phyloP scores from a whole-genome alignment of 2,797 vertebrate species.

The Apogon talboti region DNA sequence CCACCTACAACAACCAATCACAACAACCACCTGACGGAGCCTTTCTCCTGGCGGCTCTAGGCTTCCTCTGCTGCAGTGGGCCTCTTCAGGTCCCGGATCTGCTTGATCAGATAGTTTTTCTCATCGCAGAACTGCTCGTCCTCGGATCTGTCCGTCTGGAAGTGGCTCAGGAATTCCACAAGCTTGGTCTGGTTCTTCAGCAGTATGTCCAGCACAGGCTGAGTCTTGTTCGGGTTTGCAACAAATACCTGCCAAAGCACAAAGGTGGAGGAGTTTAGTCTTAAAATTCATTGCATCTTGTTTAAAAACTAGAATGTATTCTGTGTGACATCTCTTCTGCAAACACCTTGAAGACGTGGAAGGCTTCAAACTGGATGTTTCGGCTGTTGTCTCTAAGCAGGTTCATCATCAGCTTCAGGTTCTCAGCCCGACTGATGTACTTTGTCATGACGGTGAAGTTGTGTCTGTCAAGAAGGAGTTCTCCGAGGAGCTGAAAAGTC shows the following conservation, averaged over 20 bases:
- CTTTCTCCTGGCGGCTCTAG: conserved; percentile 29
- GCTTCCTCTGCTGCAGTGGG: conserved; percentile 79
- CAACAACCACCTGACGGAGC: conserved; percentile 48
- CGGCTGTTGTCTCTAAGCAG: conserved; percentile 87
- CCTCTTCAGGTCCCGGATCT: conserved; percentile 88
- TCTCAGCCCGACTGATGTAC: conserved; percentile 87
- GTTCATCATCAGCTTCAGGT: conserved; percentile 90
- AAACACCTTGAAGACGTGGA: conserved; percentile 88
- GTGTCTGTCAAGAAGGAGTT: conserved; percentile 87
- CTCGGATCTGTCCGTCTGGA: conserved; percentile 86
- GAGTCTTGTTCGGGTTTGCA: conserved; percentile 88
- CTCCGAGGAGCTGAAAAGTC: conserved; percentile 83
- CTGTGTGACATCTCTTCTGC: neutral
- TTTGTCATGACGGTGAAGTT: conserved; percentile 89
- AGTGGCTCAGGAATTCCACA: conserved; percentile 86
- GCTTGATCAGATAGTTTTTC: conserved; percentile 89
- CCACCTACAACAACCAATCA: conserved; percentile 50
- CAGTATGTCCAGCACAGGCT: conserved; percentile 87
- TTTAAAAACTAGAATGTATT: too few species aligned
- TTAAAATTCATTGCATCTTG: neutral
- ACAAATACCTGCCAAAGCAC: conserved; percentile 82
- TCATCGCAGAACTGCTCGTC: conserved; percentile 90
- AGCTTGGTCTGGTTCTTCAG: conserved; percentile 89
- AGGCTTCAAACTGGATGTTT: conserved; percentile 89
- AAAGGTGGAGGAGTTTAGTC: neutral